Percentiles rank a stretch among this genome's conserved stretches.
These are phyloP conservation scores for Neomonachus schauinslandi DNA, from an alignment of 2,113 vertebrate species.

Conservation along the genomic window DNA sequence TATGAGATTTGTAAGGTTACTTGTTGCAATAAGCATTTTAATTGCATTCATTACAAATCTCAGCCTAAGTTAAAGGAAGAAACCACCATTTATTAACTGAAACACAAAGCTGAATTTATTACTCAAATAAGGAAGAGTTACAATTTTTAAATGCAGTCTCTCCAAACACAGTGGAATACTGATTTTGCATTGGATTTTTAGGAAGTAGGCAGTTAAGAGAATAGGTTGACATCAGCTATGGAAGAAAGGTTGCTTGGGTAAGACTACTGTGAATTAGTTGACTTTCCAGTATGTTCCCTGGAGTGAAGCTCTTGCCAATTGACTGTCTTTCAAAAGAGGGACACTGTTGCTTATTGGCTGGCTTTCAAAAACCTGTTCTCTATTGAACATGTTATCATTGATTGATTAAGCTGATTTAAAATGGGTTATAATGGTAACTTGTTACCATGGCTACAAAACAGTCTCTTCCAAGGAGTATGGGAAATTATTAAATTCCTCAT, in stretches of 20 bases:
- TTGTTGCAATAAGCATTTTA: background rate
- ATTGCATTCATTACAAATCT: background rate
- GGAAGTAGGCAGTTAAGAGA: constrained; percentile 13
- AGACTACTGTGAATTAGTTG: background rate
- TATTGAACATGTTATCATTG: background rate
- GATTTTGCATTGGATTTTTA: background rate
- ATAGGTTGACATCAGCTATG: background rate
- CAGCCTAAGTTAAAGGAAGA: background rate
- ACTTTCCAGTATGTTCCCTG: background rate
- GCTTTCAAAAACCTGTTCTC: constrained; percentile 52
- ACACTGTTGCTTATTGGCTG: background rate
- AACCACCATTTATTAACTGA: background rate
- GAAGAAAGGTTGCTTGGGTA: background rate
- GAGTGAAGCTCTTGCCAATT: background rate
- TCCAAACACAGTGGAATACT: background rate
- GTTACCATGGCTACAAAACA: constrained; percentile 30
- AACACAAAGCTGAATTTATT: constrained; percentile 11
- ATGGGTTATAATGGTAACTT: background rate
- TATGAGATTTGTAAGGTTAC: background rate
- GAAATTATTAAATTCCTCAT: constrained; percentile 24
- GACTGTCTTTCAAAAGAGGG: constrained; percentile 3
- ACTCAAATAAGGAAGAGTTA: background rate
- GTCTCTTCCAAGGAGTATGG: background rate
- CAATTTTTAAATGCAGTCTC: background rate
- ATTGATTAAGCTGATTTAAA: constrained; percentile 30